A percentile compares a stretch with the other conserved stretches of the same genome.
Evolutionary conservation across 2,888 invertebrate genomes (phyloP).

Genomic region (Cordilura impudica): DNA sequence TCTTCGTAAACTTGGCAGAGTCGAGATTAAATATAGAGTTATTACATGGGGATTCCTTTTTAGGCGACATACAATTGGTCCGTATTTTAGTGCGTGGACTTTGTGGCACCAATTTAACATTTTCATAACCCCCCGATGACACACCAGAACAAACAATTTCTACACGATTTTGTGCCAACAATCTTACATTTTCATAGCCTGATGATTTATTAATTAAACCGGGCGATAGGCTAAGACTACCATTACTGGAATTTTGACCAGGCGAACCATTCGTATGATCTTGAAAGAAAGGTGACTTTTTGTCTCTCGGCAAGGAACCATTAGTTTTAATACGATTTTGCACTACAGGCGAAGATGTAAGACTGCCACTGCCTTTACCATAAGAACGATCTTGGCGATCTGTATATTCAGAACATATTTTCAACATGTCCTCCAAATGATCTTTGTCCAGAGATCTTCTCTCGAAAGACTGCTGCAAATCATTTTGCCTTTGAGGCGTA

Average conservation of each 20-base stretch:
- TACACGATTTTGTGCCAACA: constrained; percentile 72
- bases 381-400: constrained; percentile 82
- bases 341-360: constrained; percentile 77
- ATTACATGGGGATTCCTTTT: constrained; percentile 75
- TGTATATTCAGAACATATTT: constrained; percentile 93
- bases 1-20: constrained; percentile 43
- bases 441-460: constrained; percentile 79
- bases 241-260: constrained; percentile 54
- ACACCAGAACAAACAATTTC: constrained; percentile 69
- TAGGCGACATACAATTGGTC: constrained; percentile 79
- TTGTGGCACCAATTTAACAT: constrained; percentile 79
- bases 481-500: constrained; percentile 2
- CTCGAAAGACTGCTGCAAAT: neutral
- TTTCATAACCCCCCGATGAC: constrained; percentile 80
- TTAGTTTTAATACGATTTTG: constrained; percentile 90
- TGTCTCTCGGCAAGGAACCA: constrained; percentile 86
- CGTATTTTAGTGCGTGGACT: constrained; percentile 79
- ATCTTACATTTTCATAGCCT: constrained; percentile 80
- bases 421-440: constrained; percentile 89
- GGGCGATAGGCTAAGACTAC: constrained; percentile 58
- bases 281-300: constrained; percentile 77
- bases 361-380: constrained; percentile 66
- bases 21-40: constrained; percentile 38
- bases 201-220: constrained; percentile 27
- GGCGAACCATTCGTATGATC: constrained; percentile 58